These are phyloP conservation scores for Euura saliciscinereae DNA, from an alignment of 1,140 invertebrate species.

Conservation along the genomic window DNA sequence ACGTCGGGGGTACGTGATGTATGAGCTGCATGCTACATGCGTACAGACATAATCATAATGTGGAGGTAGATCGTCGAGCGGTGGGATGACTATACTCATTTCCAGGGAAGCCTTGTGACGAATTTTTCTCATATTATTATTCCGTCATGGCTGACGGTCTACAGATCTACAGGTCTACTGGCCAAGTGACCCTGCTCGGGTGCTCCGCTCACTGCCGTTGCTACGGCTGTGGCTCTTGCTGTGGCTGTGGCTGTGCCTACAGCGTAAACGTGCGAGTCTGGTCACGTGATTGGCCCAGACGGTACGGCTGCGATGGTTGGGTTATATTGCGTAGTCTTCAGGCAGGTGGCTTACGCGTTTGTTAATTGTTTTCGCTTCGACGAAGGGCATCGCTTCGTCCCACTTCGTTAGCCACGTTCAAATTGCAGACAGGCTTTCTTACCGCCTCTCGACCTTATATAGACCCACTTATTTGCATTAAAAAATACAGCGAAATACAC, in stretches of 20 bases:
- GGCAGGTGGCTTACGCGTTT: not conserved
- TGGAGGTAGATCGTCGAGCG: too few relatives aligned
- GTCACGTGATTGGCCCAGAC: not conserved
- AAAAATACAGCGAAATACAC: too few relatives aligned
- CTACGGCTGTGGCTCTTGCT: not conserved
- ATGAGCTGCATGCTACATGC: not conserved
- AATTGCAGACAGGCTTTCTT: not conserved
- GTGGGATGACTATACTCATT: not conserved
- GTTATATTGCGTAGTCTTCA: not conserved
- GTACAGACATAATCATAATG: not conserved
- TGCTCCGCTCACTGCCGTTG: not conserved
- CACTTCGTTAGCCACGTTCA: not conserved
- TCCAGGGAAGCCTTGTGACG: not conserved
- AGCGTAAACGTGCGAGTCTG: not conserved
- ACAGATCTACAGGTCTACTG: not conserved
- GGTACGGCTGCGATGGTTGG: not conserved
- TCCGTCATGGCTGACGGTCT: not conserved
- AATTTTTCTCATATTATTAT: constrained; percentile 6
- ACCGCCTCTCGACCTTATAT: not conserved
- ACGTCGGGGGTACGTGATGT: not conserved
- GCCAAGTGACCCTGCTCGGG: constrained; percentile 4
- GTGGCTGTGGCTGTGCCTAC: too few relatives aligned
- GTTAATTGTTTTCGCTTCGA: constrained; percentile 4
- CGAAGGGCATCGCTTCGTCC: not conserved
- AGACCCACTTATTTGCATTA: not conserved